Evolutionary conservation across 2,113 vertebrate genomes (phyloP), one percentile per base, ranked within the genome.

Genomic region (Motacilla alba): DNA sequence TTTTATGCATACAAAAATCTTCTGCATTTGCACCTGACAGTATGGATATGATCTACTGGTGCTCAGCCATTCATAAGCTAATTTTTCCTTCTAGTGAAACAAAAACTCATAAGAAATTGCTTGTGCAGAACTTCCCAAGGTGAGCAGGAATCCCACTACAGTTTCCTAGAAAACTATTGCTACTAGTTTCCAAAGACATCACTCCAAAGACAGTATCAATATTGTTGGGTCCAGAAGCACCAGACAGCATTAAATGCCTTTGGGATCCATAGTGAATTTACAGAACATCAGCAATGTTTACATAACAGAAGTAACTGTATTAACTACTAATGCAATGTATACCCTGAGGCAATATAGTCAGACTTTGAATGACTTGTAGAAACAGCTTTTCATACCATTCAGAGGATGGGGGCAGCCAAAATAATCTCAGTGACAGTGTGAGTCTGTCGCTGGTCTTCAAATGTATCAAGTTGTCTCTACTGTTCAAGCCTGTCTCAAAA

Each of bases 391-490:
- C 74, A 31, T 84, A 53, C 26, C 52, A 44, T 74, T 83, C n/a
- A 72, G 52, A 75, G 53, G 46, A 75, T 7, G 6, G 30, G 43
- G 58, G 12, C 33, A 96, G 75, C 37, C 85, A 68, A 94, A 96
- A 92, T 95, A 87, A 59, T 72, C 55, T 70, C 47, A 39, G n/a
- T 95, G 60, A 87, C 90, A 89, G 74, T 69, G 27, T 62, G 75
- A 83, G 70, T 94, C 86, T 95, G 74, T 75, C 44, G 2, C 67
- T 94, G 76, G 92, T 94, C 62, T 96, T 91, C 62, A 83, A 2
- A 69, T 76, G 59, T 76, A 77, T 76, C 85, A 79, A 28, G 37
- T 55, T 83, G 68, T 59, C 62, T 91, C n/a, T 81, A 23, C 46
- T 72, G 37, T 41, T 92, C 77, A 84, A 83, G 26, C 11, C n/a